Percentiles rank a stretch among this genome's conserved stretches.
Evolutionary conservation across 1,140 invertebrate genomes (phyloP).

Genomic region (Sinella curviseta): DNA sequence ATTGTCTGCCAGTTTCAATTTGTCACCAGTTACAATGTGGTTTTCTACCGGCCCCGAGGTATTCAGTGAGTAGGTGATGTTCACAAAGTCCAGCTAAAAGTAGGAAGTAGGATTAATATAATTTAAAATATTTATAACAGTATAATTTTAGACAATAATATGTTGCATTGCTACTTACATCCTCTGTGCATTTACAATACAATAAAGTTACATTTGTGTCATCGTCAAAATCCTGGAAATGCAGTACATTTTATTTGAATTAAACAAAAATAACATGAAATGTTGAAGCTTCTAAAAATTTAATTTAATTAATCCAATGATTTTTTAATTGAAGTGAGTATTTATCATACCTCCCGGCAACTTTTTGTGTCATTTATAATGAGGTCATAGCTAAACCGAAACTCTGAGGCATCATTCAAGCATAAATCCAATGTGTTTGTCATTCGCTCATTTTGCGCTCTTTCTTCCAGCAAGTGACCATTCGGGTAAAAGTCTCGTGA

Average conservation of each 20-base stretch:
- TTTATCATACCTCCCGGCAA: not conserved
- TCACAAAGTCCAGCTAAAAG: not conserved
- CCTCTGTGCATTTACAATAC: not conserved
- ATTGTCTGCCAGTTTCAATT: not conserved
- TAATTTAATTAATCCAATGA: not conserved
- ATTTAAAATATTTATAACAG: not conserved
- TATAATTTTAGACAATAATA: not conserved
- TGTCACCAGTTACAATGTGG: not conserved
- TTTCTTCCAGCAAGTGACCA: constrained; percentile 23
- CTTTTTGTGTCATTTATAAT: not conserved
- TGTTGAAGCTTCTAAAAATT: not conserved
- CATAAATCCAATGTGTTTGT: not conserved
- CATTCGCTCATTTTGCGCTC: not conserved
- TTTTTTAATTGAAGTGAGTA: not conserved
- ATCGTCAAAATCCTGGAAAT: not conserved
- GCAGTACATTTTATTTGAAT: not conserved
- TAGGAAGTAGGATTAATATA: not conserved
- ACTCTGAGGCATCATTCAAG: not conserved
- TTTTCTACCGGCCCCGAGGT: not conserved
- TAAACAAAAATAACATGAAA: not conserved
- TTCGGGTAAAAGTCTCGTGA: constrained; percentile 23
- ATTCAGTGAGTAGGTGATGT: not conserved
- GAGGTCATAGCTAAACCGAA: not conserved
- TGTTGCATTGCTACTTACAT: not conserved
- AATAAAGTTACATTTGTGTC: not conserved